phyloP scores from a whole-genome alignment of 2,888 invertebrate genomes.

The Philereme vetulata region DNA sequence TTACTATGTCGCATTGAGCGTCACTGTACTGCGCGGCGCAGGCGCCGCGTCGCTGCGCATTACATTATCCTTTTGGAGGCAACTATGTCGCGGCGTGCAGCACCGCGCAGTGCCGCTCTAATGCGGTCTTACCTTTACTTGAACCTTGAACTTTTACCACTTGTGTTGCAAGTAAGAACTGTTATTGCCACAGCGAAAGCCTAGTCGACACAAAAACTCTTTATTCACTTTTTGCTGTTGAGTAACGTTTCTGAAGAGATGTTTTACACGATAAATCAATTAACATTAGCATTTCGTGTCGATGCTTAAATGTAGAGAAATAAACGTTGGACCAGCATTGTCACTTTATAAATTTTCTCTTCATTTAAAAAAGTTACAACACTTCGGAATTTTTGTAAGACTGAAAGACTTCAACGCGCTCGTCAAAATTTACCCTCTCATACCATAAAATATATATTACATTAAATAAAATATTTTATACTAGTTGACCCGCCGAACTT shows the following conservation, averaged over 20 bases:
- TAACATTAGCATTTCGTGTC: slow-evolving; percentile 20
- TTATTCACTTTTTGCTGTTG: slow-evolving; percentile 33
- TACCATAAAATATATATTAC: too few relatives aligned
- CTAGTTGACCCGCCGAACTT: too few relatives aligned
- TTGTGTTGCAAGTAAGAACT: background rate
- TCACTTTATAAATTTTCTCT: background rate
- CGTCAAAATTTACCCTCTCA: too few relatives aligned
- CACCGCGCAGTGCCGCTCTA: too few relatives aligned
- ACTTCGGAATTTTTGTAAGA: background rate
- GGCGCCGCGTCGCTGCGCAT: too few relatives aligned
- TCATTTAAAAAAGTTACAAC: background rate
- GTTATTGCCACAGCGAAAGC: slow-evolving; percentile 27
- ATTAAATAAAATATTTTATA: background rate
- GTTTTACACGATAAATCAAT: slow-evolving; percentile 20
- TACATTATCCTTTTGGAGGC: too few relatives aligned
- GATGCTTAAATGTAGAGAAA: slow-evolving; percentile 3
- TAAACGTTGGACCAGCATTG: background rate
- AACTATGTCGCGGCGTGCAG: too few relatives aligned
- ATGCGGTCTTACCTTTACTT: too few relatives aligned
- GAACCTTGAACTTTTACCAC: too few relatives aligned
- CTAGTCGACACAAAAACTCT: slow-evolving; percentile 25
- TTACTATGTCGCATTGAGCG: too few relatives aligned
- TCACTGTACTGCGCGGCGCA: too few relatives aligned
- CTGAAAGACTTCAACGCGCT: slow-evolving; percentile 3
- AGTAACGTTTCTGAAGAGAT: slow-evolving; percentile 23